Conservation (phyloP, 2,888 invertebrate genomes). For the Germaria angustata region DNA sequence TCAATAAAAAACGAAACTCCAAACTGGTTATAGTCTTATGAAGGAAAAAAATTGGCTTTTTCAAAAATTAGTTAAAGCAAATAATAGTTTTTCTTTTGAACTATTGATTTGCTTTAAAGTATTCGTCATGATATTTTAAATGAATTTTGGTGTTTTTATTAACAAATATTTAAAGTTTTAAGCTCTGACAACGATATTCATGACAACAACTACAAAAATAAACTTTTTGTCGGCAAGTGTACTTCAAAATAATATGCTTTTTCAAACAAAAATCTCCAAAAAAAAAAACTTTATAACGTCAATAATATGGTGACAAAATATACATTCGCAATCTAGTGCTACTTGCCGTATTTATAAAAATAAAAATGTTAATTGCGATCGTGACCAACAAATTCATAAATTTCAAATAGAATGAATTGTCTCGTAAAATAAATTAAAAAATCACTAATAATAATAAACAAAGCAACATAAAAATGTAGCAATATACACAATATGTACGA, state of each 20-base stretch:
- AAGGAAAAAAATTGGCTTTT: neutral
- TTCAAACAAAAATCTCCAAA: neutral
- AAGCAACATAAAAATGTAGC: neutral
- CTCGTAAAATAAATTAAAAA: conserved; percentile 22
- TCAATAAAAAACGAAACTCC: neutral
- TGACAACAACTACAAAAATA: too few species aligned
- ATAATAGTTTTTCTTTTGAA: neutral
- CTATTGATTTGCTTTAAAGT: conserved; percentile 26
- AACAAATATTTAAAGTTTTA: too few species aligned
- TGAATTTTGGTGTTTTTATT: too few species aligned
- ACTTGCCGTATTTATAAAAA: conserved; percentile 29
- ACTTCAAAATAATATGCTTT: neutral
- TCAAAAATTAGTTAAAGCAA: conserved; percentile 4
- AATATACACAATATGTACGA: neutral
- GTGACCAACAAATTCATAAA: conserved; percentile 42
- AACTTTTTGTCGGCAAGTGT: neutral
- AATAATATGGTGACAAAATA: conserved; percentile 44
- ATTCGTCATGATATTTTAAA: too few species aligned
- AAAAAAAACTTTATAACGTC: conserved; percentile 12
- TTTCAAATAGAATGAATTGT: conserved; percentile 35
- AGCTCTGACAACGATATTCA: too few species aligned
- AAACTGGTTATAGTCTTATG: conserved; percentile 36
- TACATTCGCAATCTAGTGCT: conserved; percentile 14
- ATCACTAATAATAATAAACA: conserved; percentile 1
- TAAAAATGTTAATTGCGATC: conserved; percentile 58